These are phyloP conservation scores for Protosalanx chinensis DNA, from an alignment of 2,797 vertebrate species.

Conservation along the genomic window DNA sequence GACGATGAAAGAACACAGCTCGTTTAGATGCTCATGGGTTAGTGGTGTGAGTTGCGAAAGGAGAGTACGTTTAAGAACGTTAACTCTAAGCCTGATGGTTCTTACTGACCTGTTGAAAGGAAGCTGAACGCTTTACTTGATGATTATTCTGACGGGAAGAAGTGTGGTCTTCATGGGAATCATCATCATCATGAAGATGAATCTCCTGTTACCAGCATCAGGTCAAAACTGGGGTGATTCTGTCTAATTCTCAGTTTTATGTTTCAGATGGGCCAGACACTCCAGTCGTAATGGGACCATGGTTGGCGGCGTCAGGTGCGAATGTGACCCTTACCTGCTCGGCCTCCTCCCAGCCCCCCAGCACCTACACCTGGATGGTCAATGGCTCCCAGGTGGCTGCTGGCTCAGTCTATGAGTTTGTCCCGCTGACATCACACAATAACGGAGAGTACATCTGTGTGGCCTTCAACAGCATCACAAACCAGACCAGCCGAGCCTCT, in stretches of 20 bases:
- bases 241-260: not conserved
- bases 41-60: too few relatives aligned
- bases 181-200: not conserved
- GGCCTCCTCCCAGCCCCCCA: constrained; percentile 48
- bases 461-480: constrained; percentile 60
- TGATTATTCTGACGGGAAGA: not conserved
- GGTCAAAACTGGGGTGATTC: too few relatives aligned
- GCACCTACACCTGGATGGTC: constrained; percentile 45
- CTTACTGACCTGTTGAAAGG: too few relatives aligned
- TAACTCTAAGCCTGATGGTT: too few relatives aligned
- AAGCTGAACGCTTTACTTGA: not conserved
- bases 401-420: constrained; percentile 42
- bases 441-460: constrained; percentile 59
- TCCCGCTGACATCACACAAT: constrained; percentile 31
- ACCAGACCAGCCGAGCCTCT: constrained; percentile 42
- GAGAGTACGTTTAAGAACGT: too few relatives aligned
- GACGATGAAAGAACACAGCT: not conserved
- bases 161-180: not conserved
- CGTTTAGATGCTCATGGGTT: too few relatives aligned
- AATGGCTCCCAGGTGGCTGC: constrained; percentile 21
- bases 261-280: not conserved
- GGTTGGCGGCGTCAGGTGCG: constrained; percentile 29
- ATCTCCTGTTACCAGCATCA: not conserved
- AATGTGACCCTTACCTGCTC: constrained; percentile 58
- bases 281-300: not conserved